Conservation (phyloP, 2,797 vertebrate genomes). For the Leontocebus nigricollis region DNA sequence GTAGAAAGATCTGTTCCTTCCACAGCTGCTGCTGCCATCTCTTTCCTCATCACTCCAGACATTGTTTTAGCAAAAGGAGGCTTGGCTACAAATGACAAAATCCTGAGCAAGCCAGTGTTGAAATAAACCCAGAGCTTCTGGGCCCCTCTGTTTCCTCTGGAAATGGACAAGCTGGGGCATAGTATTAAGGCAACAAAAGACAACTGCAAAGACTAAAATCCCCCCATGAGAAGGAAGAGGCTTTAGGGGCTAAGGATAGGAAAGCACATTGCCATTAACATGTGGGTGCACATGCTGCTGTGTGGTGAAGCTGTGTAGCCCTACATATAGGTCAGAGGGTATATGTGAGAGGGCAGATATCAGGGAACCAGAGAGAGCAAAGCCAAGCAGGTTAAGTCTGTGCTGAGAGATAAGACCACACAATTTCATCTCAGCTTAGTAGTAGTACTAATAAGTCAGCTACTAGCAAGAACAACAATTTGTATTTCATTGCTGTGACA, state of each 20-base stretch:
- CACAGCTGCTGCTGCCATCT: neutral
- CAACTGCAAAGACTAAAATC: neutral
- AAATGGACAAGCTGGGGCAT: conserved; percentile 16
- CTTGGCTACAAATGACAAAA: neutral
- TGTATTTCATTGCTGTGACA: neutral
- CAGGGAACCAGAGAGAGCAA: neutral
- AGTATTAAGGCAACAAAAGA: neutral
- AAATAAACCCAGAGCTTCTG: neutral
- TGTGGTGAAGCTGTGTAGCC: neutral
- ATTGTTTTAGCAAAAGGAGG: neutral
- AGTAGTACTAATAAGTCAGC: accelerated
- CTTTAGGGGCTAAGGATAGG: neutral
- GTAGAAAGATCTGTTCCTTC: neutral
- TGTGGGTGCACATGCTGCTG: neutral
- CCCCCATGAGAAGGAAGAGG: neutral
- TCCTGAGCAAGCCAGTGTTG: conserved; percentile 13
- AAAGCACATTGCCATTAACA: neutral
- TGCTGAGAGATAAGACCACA: neutral
- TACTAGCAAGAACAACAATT: neutral
- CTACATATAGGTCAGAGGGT: neutral
- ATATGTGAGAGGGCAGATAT: accelerated
- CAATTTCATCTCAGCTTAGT: neutral
- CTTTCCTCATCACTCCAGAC: neutral
- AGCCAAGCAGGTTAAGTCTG: neutral
- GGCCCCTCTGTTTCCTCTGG: neutral